Evolutionary conservation across 2,113 vertebrate genomes (phyloP).

Genomic region (Coreoperca whiteheadi): DNA sequence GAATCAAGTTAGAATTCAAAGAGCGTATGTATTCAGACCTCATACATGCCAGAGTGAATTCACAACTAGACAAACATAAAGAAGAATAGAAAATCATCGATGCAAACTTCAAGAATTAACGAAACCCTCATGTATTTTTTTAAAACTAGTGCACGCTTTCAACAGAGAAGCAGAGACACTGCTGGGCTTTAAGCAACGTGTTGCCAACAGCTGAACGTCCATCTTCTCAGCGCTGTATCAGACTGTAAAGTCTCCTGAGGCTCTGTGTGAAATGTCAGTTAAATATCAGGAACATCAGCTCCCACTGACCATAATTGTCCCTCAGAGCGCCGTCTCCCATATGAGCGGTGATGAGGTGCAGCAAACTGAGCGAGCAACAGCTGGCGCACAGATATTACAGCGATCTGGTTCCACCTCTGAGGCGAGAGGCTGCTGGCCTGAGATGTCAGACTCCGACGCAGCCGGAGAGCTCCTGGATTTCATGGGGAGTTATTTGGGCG

Average conservation of each 20-base stretch:
- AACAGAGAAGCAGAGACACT: neutral
- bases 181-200: neutral
- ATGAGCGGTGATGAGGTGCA: conserved; percentile 28
- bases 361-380: conserved; percentile 44
- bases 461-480: neutral
- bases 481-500: neutral
- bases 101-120: neutral
- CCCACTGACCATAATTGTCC: conserved; percentile 19
- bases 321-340: conserved; percentile 28
- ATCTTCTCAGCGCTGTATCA: conserved; percentile 16
- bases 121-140: neutral
- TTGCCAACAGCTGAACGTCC: conserved; percentile 14
- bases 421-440: conserved; percentile 4
- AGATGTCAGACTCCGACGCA: neutral
- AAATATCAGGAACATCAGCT: conserved; percentile 56
- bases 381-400: conserved; percentile 45
- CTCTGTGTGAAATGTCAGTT: conserved; percentile 51
- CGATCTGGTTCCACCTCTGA: conserved; percentile 38
- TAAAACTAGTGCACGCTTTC: neutral
- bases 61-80: neutral
- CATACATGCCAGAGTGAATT: neutral
- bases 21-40: too few species aligned
- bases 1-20: too few species aligned
- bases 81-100: neutral
- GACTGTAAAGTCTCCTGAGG: conserved; percentile 9